Evolutionary conservation across 2,113 vertebrate species (phyloP), one percentile per base, ranked within the genome.

Genomic region (Alces alces): DNA sequence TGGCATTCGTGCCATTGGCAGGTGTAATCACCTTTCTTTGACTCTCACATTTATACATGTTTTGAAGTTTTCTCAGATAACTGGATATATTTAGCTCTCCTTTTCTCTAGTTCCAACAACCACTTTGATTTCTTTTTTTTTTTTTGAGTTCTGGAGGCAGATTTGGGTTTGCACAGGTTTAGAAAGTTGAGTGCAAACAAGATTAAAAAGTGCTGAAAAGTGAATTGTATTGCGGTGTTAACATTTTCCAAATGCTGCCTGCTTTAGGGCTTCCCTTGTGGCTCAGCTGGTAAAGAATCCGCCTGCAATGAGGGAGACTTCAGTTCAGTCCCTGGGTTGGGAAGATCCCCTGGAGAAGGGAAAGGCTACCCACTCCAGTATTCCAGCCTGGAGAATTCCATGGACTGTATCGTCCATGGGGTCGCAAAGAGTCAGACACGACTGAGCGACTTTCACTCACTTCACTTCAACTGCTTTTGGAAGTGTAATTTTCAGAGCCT

Each of bases 401-500:
- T 23, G n/a, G 66, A 23, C 66, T 39, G 5, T 39, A 70, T 70
- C 10, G 6, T 70, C n/a, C 19, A 39, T 12, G n/a, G n/a, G 66
- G 66, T 70, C 0, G 5, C 66, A 70, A 70, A 70, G 66, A 70
- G 66, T 70, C n/a, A 2, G 66, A 70, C n/a, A 39, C 19, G 5
- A 70, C n/a, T 70, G 66, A 70, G 66, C 5, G 9, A 36, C 66
- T 70, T 23, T 70, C 19, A 39, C n/a, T 70, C 66, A 70, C n/a
- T 70, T 36, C 64, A 70, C n/a, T 70, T 70, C 66, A 98, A 96
- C 94, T 98, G 85, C 97, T 96, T 96, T 85, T 98, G 89, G 95
- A 98, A 98, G 96, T 58, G 82, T 97, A 97, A 98, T 98, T 98
- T 98, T 97, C 96, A 98, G 92, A 84, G 93, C 86, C 93, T 98